Percentiles rank a stretch among this genome's conserved stretches.
Evolutionary conservation across 2,888 invertebrate species (phyloP).

Genomic region (Arrhopalites spinosus): DNA sequence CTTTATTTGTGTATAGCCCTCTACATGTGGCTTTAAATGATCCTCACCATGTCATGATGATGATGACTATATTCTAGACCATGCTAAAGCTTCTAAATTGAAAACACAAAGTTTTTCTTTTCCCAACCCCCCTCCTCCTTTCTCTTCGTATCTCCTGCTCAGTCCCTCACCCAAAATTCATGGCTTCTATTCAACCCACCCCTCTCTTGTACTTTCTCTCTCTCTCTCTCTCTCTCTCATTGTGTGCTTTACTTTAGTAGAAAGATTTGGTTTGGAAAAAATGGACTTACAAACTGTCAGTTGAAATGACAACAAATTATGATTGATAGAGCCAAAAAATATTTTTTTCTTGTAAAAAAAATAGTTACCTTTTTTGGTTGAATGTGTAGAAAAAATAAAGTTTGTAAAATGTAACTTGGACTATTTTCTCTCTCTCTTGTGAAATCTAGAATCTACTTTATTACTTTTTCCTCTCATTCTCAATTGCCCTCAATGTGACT

Average conservation of each 20-base stretch:
- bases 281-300: constrained; percentile 44
- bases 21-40: background rate
- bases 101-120: constrained; percentile 7
- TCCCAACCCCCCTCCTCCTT: background rate
- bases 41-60: background rate
- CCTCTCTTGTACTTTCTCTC: background rate
- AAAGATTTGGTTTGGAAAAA: constrained; percentile 6
- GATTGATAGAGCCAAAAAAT: constrained; percentile 53
- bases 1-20: background rate
- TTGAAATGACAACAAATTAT: constrained; percentile 55
- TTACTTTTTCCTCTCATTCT: background rate
- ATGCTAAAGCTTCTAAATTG: background rate
- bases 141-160: background rate
- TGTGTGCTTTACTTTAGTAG: background rate
- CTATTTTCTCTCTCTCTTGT: background rate
- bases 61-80: background rate
- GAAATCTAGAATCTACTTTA: background rate
- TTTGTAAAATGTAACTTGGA: background rate
- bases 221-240: background rate
- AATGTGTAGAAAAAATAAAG: background rate
- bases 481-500: no score
- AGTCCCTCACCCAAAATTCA: no score
- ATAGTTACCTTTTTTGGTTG: background rate
- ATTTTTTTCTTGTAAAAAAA: background rate
- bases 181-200: background rate